These are phyloP conservation scores for Augochlorella aurata DNA, from an alignment of 2,888 invertebrate species.

Conservation along the genomic window DNA sequence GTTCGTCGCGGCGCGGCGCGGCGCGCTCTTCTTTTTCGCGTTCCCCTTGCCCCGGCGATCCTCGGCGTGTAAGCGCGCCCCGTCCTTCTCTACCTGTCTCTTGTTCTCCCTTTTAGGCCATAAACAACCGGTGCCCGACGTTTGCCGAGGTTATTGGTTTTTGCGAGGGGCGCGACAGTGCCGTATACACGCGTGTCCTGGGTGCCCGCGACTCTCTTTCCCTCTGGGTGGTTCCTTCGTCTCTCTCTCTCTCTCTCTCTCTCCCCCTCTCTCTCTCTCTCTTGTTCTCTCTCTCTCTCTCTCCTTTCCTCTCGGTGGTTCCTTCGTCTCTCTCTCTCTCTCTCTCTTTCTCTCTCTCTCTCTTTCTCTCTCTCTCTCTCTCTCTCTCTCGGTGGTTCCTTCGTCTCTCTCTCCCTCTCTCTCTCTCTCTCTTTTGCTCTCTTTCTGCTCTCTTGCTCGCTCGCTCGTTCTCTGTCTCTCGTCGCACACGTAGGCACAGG, in stretches of 20 bases:
- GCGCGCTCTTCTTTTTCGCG: slow-evolving; percentile 49
- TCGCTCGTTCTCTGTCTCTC: not conserved
- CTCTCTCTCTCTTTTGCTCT: not conserved
- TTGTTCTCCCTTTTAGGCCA: slow-evolving; percentile 62
- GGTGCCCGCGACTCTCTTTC: slow-evolving; percentile 1
- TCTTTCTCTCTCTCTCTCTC: not conserved
- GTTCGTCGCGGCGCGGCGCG: not conserved
- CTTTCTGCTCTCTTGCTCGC: not conserved
- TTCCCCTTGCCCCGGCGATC: slow-evolving; percentile 22
- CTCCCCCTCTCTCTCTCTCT: too few species aligned
- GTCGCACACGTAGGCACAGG: slow-evolving; percentile 4
- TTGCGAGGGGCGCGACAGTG: slow-evolving; percentile 68
- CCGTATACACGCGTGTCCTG: slow-evolving; percentile 55
- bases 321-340: too few species aligned
- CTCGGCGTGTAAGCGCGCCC: not conserved
- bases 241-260: not conserved
- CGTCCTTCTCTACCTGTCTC: slow-evolving; percentile 35
- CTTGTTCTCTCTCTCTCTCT: too few species aligned
- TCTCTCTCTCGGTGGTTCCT: too few species aligned
- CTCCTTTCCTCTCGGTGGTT: too few species aligned
- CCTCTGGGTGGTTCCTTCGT: not conserved
- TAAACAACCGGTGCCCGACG: slow-evolving; percentile 73
- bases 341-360: slow-evolving; percentile 7
- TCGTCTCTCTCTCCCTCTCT: not conserved
- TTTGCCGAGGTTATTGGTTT: slow-evolving; percentile 76